These are phyloP conservation scores for Phalanger gymnotis DNA, from an alignment of 2,797 vertebrate species.

Conservation along the genomic window DNA sequence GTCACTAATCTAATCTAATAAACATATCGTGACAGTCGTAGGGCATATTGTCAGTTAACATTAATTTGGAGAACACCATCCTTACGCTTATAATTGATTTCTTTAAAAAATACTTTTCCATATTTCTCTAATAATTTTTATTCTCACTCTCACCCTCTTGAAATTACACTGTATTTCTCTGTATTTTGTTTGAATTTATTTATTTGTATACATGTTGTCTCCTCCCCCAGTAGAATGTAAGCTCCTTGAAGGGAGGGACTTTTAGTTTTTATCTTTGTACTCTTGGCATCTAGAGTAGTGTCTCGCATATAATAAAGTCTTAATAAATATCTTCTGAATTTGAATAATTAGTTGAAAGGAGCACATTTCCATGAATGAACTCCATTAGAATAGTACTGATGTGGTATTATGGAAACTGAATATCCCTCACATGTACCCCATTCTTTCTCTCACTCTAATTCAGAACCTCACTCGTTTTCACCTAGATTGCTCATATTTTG, in stretches of 20 bases:
- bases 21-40: background rate
- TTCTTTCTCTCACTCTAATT: background rate
- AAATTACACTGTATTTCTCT: background rate
- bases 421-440: background rate
- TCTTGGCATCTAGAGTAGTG: background rate
- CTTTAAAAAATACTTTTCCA: background rate
- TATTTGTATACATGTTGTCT: background rate
- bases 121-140: background rate
- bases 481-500: background rate
- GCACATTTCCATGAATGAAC: background rate
- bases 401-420: background rate
- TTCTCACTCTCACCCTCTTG: background rate
- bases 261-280: background rate
- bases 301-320: background rate
- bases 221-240: background rate
- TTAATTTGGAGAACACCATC: background rate
- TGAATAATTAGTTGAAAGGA: background rate
- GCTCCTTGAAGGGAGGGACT: background rate
- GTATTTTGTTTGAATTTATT: background rate
- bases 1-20: background rate
- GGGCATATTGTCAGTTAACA: background rate
- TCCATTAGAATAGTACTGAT: background rate
- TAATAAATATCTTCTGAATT: background rate
- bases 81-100: background rate
- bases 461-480: background rate